These are phyloP conservation scores for Oncorhynchus nerka DNA, from an alignment of 2,113 vertebrate species.

Conservation along the genomic window DNA sequence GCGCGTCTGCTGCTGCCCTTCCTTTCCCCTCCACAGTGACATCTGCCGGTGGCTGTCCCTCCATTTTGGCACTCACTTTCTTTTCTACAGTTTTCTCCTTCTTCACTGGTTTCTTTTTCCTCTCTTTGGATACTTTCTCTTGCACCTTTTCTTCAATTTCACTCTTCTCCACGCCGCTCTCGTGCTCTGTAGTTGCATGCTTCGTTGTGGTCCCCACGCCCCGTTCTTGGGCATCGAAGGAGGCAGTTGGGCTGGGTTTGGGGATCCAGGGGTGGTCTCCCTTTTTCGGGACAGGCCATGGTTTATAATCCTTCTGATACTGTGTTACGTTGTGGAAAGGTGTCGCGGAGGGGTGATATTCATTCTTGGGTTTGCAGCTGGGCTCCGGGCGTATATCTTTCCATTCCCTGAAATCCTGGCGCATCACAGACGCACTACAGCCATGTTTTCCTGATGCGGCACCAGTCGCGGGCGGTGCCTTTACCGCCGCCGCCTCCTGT, in stretches of 20 bases:
- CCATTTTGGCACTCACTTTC: conserved; percentile 43
- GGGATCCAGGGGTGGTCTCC: conserved; percentile 97
- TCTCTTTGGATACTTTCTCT: conserved; percentile 68
- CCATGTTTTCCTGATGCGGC: conserved; percentile 64
- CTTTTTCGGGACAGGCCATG: conserved; percentile 91
- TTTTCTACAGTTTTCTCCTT: conserved; percentile 62
- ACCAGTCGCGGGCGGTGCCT: conserved; percentile 70
- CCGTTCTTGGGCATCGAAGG: conserved; percentile 31
- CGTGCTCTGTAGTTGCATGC: conserved; percentile 49
- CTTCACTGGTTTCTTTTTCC: conserved; percentile 34
- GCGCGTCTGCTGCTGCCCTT: conserved; percentile 84
- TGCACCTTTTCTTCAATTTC: conserved; percentile 75
- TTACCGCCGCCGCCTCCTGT: conserved; percentile 68
- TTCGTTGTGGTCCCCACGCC: conserved; percentile 38
- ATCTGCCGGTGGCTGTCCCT: conserved; percentile 38
- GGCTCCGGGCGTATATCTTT: conserved; percentile 86
- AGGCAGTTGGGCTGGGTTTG: conserved; percentile 71
- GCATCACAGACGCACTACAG: conserved; percentile 85
- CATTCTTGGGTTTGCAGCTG: conserved; percentile 89
- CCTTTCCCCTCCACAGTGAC: conserved; percentile 67
- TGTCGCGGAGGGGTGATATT: conserved; percentile 85
- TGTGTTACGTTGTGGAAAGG: conserved; percentile 91
- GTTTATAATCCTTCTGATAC: conserved; percentile 96
- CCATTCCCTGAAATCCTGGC: conserved; percentile 93
- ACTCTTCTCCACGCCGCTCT: conserved; percentile 76